These are phyloP conservation scores for Echinometra lucunter DNA, from an alignment of 53 echinoderm and acorn worm species.

Conservation along the genomic window DNA sequence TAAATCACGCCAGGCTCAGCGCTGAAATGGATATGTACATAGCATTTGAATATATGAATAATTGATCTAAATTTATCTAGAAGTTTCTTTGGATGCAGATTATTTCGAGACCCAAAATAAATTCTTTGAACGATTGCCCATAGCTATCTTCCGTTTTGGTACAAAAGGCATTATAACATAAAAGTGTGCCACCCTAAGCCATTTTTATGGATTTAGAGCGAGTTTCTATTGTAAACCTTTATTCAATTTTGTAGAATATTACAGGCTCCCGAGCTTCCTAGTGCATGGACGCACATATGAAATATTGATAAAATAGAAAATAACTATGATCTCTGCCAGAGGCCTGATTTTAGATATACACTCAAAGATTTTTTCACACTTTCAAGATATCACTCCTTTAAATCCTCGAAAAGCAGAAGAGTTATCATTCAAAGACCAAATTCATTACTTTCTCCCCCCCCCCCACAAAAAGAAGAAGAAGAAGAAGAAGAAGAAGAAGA, in stretches of 20 bases:
- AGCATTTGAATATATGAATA: neutral
- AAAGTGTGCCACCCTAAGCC: neutral
- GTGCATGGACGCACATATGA: neutral
- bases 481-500: too few relatives aligned
- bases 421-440: neutral
- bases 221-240: neutral
- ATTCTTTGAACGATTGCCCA: neutral
- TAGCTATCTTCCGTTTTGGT: neutral
- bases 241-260: neutral
- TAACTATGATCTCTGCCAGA: neutral
- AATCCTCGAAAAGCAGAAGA: neutral
- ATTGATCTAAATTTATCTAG: neutral
- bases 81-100: neutral
- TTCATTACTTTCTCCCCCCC: neutral
- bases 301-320: neutral
- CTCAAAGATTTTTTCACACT: neutral
- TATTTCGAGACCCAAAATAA: neutral
- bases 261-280: neutral
- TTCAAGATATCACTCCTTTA: neutral
- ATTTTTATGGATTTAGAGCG: neutral
- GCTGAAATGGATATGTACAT: neutral
- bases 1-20: neutral
- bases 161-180: neutral
- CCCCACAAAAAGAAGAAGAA: too few relatives aligned
- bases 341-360: neutral